Percentiles rank a stretch among this genome's conserved stretches.
These are phyloP conservation scores for Crypturellus tataupa DNA, from an alignment of 2,797 vertebrate genomes.

Conservation along the genomic window DNA sequence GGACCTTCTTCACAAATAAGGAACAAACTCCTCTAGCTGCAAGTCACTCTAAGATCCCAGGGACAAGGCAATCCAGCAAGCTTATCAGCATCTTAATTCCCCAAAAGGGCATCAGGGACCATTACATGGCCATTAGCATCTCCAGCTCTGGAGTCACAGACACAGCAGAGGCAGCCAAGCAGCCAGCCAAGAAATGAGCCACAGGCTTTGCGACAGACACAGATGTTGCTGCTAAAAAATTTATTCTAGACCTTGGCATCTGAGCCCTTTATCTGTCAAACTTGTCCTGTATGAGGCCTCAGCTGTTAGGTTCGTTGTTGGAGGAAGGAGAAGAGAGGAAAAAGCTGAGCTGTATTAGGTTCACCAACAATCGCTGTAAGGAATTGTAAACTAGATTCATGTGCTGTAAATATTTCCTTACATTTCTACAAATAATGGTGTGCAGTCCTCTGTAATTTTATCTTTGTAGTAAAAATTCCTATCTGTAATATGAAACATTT, in stretches of 20 bases:
- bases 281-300: conserved; percentile 20
- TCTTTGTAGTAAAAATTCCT: too few relatives aligned
- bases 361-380: neutral
- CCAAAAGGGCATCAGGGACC: conserved; percentile 23
- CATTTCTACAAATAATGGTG: neutral
- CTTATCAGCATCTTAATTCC: conserved; percentile 51
- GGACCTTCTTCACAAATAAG: conserved; percentile 16
- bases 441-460: neutral
- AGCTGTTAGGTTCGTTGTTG: conserved; percentile 58
- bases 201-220: conserved; percentile 74
- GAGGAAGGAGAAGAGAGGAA: neutral
- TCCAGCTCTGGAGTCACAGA: conserved; percentile 33
- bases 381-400: neutral
- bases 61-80: neutral
- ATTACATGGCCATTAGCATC: conserved; percentile 40
- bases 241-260: conserved; percentile 72
- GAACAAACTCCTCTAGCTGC: neutral
- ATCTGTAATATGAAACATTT: too few relatives aligned
- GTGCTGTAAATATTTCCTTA: neutral
- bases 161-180: conserved; percentile 32
- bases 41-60: conserved; percentile 23
- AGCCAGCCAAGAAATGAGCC: conserved; percentile 68
- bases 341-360: conserved; percentile 9
- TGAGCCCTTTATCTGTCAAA: conserved; percentile 66
- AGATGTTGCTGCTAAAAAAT: conserved; percentile 81